These are phyloP conservation scores for Lagodon rhomboides DNA, from an alignment of 2,797 vertebrate species.

Conservation along the genomic window DNA sequence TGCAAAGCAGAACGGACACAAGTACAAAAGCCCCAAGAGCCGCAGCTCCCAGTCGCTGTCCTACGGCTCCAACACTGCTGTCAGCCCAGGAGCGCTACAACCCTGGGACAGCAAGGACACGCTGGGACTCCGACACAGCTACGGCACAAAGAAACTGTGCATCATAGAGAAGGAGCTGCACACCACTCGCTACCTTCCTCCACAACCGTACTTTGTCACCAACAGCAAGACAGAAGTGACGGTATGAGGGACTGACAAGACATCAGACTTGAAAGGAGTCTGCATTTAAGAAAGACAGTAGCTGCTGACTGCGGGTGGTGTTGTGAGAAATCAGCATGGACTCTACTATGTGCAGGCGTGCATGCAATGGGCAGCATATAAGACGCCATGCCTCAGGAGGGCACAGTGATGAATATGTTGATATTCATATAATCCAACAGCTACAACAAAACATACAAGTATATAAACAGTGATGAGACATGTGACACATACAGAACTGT, in stretches of 20 bases:
- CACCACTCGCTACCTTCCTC: constrained; percentile 89
- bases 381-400: constrained; percentile 11
- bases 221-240: constrained; percentile 99
- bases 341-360: constrained; percentile 49
- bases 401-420: constrained; percentile 45
- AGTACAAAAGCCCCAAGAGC: constrained; percentile 86
- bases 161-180: constrained; percentile 90
- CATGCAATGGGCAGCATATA: constrained; percentile 49
- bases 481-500: constrained; percentile 36
- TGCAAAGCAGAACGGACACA: constrained; percentile 90
- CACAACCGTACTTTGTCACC: constrained; percentile 97
- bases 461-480: constrained; percentile 46
- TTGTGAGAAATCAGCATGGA: constrained; percentile 45
- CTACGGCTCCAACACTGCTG: constrained; percentile 83
- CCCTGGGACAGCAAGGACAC: constrained; percentile 92
- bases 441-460: constrained; percentile 36
- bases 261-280: constrained; percentile 30
- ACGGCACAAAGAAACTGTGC: constrained; percentile 89
- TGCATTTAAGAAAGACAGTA: constrained; percentile 26
- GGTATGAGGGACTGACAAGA: constrained; percentile 84
- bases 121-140: constrained; percentile 89
- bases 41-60: constrained; percentile 88
- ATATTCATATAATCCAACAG: constrained; percentile 60
- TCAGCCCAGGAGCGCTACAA: constrained; percentile 80
- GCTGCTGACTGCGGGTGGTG: constrained; percentile 33